Conservation (phyloP, 2,888 invertebrate species). For the Metallyticus violacea region DNA sequence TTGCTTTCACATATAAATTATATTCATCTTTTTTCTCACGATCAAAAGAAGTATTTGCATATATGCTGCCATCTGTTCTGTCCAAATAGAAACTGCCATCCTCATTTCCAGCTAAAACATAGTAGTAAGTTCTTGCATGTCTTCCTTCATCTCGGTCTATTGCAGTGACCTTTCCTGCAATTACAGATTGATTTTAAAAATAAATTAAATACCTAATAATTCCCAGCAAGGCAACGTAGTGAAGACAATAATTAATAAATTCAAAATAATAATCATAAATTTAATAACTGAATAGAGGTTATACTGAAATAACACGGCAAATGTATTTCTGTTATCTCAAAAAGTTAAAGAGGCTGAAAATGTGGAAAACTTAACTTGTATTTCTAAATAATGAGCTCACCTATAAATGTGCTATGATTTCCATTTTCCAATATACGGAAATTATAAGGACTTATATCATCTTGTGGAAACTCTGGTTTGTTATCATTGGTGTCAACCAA, state of each 20-base stretch:
- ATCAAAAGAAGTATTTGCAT: slow-evolving; percentile 77
- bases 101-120: slow-evolving; percentile 73
- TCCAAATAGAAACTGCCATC: slow-evolving; percentile 75
- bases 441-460: slow-evolving; percentile 57
- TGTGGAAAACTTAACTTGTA: no score
- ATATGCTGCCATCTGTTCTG: slow-evolving; percentile 74
- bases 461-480: slow-evolving; percentile 68
- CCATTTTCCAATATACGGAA: slow-evolving; percentile 73
- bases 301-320: no score
- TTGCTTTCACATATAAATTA: slow-evolving; percentile 74
- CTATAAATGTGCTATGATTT: slow-evolving; percentile 59
- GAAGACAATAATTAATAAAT: background rate
- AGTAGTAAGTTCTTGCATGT: slow-evolving; percentile 80
- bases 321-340: no score
- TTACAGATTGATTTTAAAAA: background rate
- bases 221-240: background rate
- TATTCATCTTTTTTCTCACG: slow-evolving; percentile 74
- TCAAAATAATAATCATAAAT: background rate
- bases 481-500: slow-evolving; percentile 81
- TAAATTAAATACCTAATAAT: background rate
- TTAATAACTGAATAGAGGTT: no score
- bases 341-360: no score
- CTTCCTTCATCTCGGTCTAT: slow-evolving; percentile 75
- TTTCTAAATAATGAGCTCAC: slow-evolving; percentile 45
- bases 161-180: slow-evolving; percentile 65